Evolutionary conservation across 2,797 vertebrate species (phyloP).

Genomic region (Channallabes apus): DNA sequence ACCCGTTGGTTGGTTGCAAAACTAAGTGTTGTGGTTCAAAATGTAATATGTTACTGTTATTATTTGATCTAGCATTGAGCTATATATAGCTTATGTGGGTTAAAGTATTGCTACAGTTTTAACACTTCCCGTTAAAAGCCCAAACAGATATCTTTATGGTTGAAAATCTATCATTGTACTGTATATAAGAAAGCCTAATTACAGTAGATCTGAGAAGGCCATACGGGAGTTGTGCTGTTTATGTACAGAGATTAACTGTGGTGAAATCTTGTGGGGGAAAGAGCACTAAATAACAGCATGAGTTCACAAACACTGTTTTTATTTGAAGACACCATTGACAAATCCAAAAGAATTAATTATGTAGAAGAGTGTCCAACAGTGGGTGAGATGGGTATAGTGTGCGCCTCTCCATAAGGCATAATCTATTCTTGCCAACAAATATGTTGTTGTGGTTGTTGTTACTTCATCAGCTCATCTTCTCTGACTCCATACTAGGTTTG

Average conservation of each 20-base stretch:
- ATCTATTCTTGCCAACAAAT: conserved; percentile 71
- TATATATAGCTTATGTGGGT: conserved; percentile 29
- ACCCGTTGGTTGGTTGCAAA: neutral
- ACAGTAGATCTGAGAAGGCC: conserved; percentile 62
- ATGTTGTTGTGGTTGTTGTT: conserved; percentile 37
- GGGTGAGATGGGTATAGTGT: conserved; percentile 40
- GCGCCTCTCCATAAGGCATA: conserved; percentile 53
- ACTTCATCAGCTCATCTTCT: conserved; percentile 65
- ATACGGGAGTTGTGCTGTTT: conserved; percentile 58
- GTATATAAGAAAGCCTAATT: conserved; percentile 61
- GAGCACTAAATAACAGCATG: conserved; percentile 37
- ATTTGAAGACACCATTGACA: conserved; percentile 54
- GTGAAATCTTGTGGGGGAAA: conserved; percentile 52
- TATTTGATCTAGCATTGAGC: conserved; percentile 31
- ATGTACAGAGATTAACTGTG: conserved; percentile 41
- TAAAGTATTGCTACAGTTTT: conserved; percentile 7
- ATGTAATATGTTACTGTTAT: conserved; percentile 40
- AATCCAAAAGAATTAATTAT: conserved; percentile 56
- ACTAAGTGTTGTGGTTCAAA: conserved; percentile 14
- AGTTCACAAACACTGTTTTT: conserved; percentile 52
- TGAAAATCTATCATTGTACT: conserved; percentile 59
- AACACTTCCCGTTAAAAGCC: conserved; percentile 40
- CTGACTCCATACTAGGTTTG: conserved; percentile 55
- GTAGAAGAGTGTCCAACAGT: conserved; percentile 45
- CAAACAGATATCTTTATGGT: conserved; percentile 53